Base-by-base conservation (phyloP, 2,888 invertebrate genomes). In the Harpalus rubripes region DNA sequence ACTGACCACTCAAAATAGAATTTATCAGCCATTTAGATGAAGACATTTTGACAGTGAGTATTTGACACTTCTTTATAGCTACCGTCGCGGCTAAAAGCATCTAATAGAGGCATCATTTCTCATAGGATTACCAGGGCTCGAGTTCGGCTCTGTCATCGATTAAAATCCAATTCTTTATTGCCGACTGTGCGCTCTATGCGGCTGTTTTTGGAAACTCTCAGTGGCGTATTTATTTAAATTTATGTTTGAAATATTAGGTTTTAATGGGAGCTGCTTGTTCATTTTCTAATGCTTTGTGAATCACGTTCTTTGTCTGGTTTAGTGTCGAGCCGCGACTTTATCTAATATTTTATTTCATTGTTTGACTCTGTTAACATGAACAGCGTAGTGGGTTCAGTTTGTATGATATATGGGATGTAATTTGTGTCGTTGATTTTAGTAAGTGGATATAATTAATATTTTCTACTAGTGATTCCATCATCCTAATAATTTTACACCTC, bases 1-100 rank as follows among this genome's bases (percentile, higher is more conserved):
- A 59, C 59, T 65, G 61, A 18, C 83, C 78, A 84, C 78, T 84
- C 84, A 84, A 84, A 84, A 84, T 65, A 84, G 84, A 84, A 84
- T 84, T 84, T 84, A 78, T 84, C 84, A 84, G 78, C 56, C 84
- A 78, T 84, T 84, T 84, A 84, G 78, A 78, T 84, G 84, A 84
- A 84, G 84, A 78, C 84, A 84, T 78, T 84, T 84, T 84, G 84
- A 84, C 84, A 84, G 18, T 78, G 78, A 84, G 59, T 78, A 84
- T 84, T 84, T 84, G 84, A 84, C 84, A 84, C 84, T 78, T 84
- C 84, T 84, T 84, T 84, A 84, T 84, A 56, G 84, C 84, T 84
- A 84, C 84, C 84, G 83, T 76, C 72, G 58, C 59, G 78, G 32
- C 58, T 63, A 65, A 22, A 52, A 61, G 44, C 26, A 52, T 26